phyloP scores from a whole-genome alignment of 2,797 vertebrate genomes.

The Sebastes steindachneri region DNA sequence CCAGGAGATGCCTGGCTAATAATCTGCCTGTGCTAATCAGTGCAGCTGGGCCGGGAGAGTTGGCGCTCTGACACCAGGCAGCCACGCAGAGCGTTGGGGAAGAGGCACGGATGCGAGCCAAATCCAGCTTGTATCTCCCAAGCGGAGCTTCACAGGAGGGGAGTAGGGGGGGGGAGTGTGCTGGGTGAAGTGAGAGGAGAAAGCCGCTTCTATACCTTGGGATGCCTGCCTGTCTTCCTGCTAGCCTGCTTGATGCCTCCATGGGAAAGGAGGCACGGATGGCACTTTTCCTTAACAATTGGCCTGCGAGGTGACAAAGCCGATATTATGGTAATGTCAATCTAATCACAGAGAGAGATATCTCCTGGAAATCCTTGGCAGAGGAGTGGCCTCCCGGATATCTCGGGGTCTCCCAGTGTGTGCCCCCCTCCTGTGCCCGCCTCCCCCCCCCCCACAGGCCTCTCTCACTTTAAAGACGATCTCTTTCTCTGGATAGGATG shows the following conservation, averaged over 20 bases:
- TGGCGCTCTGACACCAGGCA: conserved; percentile 87
- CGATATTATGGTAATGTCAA: conserved; percentile 83
- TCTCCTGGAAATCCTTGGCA: conserved; percentile 71
- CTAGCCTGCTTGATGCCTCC: conserved; percentile 55
- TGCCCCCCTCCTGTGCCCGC: conserved; percentile 16
- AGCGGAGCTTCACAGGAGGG: conserved; percentile 69
- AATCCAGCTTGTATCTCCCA: conserved; percentile 88
- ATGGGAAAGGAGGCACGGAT: conserved; percentile 66
- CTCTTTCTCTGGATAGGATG: conserved; percentile 22
- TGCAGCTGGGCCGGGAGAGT: conserved; percentile 88
- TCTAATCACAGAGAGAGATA: conserved; percentile 78
- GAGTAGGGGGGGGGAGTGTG: not conserved
- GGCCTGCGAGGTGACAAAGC: conserved; percentile 81
- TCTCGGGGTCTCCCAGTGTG: conserved; percentile 57
- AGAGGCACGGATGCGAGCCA: conserved; percentile 79
- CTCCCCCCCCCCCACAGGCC: conserved; percentile 12
- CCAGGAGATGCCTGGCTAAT: conserved; percentile 92
- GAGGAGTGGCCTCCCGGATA: conserved; percentile 44
- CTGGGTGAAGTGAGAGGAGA: conserved; percentile 53
- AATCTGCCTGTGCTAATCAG: conserved; percentile 90
- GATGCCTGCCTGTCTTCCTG: conserved; percentile 50
- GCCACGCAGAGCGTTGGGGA: conserved; percentile 82
- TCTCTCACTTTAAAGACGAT: conserved; percentile 31
- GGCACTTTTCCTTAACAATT: conserved; percentile 71
- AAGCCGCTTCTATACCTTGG: conserved; percentile 74